Conservation (phyloP, 2,888 invertebrate genomes). For the Brenthis daphne region DNA sequence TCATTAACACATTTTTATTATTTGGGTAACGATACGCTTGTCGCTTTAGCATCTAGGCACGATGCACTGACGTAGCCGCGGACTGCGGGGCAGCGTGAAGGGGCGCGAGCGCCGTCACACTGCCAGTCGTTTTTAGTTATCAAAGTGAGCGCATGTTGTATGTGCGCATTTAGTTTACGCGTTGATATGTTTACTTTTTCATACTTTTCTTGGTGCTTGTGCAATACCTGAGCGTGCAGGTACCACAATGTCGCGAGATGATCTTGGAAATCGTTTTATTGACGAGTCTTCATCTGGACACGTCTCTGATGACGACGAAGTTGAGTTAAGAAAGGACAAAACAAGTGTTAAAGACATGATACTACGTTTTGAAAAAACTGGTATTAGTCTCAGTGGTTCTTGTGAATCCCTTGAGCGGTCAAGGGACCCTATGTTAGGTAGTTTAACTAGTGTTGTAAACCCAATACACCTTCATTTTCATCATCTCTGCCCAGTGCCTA, state of each 20-base stretch:
- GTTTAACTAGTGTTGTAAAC: conserved; percentile 70
- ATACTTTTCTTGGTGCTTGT: conserved; percentile 58
- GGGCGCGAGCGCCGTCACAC: conserved; percentile 59
- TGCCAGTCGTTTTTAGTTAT: conserved; percentile 62
- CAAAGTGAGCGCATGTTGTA: conserved; percentile 62
- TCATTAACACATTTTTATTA: conserved; percentile 41
- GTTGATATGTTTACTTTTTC: conserved; percentile 68
- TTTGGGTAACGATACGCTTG: conserved; percentile 38
- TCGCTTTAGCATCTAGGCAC: conserved; percentile 35
- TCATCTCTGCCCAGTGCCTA: conserved; percentile 64
- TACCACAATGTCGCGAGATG: conserved; percentile 71
- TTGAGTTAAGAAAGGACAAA: conserved; percentile 64
- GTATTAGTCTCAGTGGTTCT: conserved; percentile 58
- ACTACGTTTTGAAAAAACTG: conserved; percentile 69
- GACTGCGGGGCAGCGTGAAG: conserved; percentile 37
- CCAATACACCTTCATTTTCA: conserved; percentile 69
- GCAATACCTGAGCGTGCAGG: conserved; percentile 55
- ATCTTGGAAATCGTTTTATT: conserved; percentile 58
- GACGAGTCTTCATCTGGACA: conserved; percentile 58
- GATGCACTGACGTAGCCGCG: conserved; percentile 38
- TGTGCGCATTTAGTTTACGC: conserved; percentile 57
- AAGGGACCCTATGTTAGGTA: conserved; percentile 62
- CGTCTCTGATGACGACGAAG: conserved; percentile 65
- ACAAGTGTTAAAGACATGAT: conserved; percentile 73
- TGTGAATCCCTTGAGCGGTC: conserved; percentile 66